Evolutionary conservation across 23 tunicate genomes (phyloP).

Genomic region (Ciona savignyi): DNA sequence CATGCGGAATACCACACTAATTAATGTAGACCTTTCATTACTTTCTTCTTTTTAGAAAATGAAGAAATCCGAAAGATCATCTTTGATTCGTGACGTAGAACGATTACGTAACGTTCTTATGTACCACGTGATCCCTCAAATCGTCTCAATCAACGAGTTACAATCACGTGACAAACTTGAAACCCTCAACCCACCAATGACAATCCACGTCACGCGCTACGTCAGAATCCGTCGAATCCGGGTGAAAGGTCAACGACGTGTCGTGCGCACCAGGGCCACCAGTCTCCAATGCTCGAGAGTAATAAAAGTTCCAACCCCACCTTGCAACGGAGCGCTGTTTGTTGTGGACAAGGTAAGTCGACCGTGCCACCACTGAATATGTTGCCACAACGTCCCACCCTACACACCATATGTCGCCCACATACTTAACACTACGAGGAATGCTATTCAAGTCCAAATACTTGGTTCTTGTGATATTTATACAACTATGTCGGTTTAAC

Average conservation of each 20-base stretch:
- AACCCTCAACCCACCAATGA: constrained; percentile 21
- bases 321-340: constrained; percentile 46
- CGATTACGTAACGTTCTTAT: constrained; percentile 24
- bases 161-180: constrained; percentile 7
- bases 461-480: too few relatives aligned
- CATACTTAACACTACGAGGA: too few relatives aligned
- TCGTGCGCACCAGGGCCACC: constrained; percentile 3
- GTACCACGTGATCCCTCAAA: constrained; percentile 37
- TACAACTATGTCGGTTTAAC: too few relatives aligned
- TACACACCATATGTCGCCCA: too few relatives aligned
- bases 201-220: constrained; percentile 14
- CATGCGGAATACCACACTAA: too few relatives aligned
- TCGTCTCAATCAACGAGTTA: constrained; percentile 2
- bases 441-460: too few relatives aligned
- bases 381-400: too few relatives aligned
- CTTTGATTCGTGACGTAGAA: constrained; percentile 6
- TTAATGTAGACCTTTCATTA: too few relatives aligned
- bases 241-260: constrained; percentile 9
- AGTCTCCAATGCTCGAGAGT: constrained; percentile 41
- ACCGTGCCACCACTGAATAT: too few relatives aligned
- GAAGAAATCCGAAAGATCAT: background rate
- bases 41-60: background rate
- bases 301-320: constrained; percentile 12
- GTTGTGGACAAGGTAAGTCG: constrained; percentile 34
- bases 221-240: background rate